These are phyloP conservation scores for Heterotilapia buettikoferi DNA, from an alignment of 2,113 vertebrate species.

Conservation along the genomic window DNA sequence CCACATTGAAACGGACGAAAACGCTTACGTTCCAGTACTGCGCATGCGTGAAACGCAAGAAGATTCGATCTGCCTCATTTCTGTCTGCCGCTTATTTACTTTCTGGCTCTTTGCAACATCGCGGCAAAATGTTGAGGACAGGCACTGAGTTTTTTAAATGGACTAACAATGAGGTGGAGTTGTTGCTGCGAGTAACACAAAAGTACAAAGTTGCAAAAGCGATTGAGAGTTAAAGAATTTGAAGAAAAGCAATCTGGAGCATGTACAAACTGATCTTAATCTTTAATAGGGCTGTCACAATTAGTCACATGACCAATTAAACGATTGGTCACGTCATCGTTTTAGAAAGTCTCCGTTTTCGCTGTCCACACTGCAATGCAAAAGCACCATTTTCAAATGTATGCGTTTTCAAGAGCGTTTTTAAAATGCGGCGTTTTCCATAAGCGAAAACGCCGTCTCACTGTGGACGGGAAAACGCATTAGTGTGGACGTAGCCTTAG, in stretches of 20 bases:
- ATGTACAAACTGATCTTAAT: neutral
- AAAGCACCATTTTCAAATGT: neutral
- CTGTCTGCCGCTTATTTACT: neutral
- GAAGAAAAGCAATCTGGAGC: neutral
- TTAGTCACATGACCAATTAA: neutral
- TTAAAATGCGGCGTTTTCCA: fast-evolving
- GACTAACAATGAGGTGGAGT: neutral
- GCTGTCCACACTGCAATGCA: neutral
- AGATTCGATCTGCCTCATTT: neutral
- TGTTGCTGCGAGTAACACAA: neutral
- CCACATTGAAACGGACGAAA: fast-evolving
- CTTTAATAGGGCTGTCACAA: neutral
- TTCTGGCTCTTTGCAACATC: neutral
- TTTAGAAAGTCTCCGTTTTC: fast-evolving
- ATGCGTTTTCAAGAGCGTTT: fast-evolving
- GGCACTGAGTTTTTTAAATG: neutral
- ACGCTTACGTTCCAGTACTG: fast-evolving
- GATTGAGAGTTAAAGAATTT: neutral
- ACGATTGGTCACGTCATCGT: fast-evolving
- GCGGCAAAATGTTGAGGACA: neutral
- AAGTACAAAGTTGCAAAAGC: neutral
- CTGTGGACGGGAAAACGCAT: neutral
- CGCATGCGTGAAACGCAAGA: fast-evolving
- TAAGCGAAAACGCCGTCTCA: fast-evolving
- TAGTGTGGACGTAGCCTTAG: fast-evolving